These are phyloP conservation scores for Chloroclysta siterata DNA, from an alignment of 2,888 invertebrate genomes.

Conservation along the genomic window DNA sequence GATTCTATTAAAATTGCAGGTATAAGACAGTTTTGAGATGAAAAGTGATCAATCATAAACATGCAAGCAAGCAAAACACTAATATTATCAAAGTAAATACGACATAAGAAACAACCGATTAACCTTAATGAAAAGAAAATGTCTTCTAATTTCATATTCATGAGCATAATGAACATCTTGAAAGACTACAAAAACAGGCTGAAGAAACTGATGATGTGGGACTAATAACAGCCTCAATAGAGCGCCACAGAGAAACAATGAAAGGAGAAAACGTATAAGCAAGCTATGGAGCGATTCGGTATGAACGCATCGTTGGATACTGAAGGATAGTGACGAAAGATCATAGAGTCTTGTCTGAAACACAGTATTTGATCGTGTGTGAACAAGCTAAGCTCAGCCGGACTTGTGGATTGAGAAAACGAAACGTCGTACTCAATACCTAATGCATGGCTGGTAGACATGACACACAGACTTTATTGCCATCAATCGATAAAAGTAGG, in stretches of 20 bases:
- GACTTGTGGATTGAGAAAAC: too few relatives aligned
- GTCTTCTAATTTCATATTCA: constrained; percentile 24
- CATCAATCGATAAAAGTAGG: constrained; percentile 8
- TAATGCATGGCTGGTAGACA: not conserved
- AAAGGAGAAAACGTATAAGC: not conserved
- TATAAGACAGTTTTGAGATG: constrained; percentile 24
- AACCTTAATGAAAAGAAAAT: constrained; percentile 30
- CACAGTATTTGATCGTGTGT: too few relatives aligned
- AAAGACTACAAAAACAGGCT: constrained; percentile 11
- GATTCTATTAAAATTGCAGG: constrained; percentile 13
- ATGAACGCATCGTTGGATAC: not conserved
- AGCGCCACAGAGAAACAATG: not conserved
- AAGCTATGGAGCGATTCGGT: not conserved
- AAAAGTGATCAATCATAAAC: constrained; percentile 36
- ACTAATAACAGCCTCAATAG: constrained; percentile 12
- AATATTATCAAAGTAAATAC: not conserved
- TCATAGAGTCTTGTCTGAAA: too few relatives aligned
- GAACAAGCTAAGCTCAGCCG: too few relatives aligned
- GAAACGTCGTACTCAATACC: too few relatives aligned
- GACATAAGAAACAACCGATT: constrained; percentile 21
- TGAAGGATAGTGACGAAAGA: too few relatives aligned
- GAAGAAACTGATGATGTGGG: constrained; percentile 14
- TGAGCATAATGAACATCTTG: constrained; percentile 22
- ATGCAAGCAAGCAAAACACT: constrained; percentile 15
- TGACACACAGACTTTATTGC: constrained; percentile 4